Evolutionary conservation across 1,140 invertebrate species (phyloP).

Genomic region (Drosophila quadrilineata): DNA sequence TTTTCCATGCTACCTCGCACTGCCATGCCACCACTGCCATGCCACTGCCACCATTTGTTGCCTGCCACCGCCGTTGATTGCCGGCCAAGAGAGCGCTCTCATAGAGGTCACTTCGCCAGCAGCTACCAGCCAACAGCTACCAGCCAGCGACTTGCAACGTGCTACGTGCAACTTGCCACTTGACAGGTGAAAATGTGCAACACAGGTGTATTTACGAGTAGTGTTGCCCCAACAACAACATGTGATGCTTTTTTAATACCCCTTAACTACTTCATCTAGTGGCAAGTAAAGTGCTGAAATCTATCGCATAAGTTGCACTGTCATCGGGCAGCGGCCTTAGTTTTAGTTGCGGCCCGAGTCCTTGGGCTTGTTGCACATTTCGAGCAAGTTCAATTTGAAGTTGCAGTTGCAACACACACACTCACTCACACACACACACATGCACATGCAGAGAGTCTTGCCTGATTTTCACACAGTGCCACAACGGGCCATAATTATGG

Average conservation of each 20-base stretch:
- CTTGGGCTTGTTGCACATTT: too few species aligned
- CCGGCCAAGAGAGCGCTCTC: background rate
- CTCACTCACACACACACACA: too few species aligned
- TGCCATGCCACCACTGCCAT: constrained; percentile 19
- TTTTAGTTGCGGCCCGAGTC: too few species aligned
- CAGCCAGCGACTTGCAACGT: too few species aligned
- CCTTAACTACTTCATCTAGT: background rate
- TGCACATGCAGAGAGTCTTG: too few species aligned
- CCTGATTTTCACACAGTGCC: constrained; percentile 32
- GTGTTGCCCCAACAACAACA: background rate
- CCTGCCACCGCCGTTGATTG: constrained; percentile 4
- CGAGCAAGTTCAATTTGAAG: constrained; percentile 11
- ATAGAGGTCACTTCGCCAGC: constrained; percentile 11
- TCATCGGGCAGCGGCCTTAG: constrained; percentile 2
- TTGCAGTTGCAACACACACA: constrained; percentile 12
- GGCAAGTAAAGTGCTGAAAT: background rate
- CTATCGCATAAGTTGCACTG: constrained; percentile 6
- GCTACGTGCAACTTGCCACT: constrained; percentile 17
- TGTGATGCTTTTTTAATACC: background rate
- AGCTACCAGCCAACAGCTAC: constrained; percentile 2
- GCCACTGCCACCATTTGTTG: constrained; percentile 11
- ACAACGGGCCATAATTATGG: constrained; percentile 49
- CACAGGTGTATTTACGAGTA: constrained; percentile 1
- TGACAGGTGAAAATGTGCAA: constrained; percentile 32
- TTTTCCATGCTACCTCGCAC: constrained; percentile 58